Conservation (phyloP, 2,888 invertebrate species). For the Anagyrus pseudococci region DNA sequence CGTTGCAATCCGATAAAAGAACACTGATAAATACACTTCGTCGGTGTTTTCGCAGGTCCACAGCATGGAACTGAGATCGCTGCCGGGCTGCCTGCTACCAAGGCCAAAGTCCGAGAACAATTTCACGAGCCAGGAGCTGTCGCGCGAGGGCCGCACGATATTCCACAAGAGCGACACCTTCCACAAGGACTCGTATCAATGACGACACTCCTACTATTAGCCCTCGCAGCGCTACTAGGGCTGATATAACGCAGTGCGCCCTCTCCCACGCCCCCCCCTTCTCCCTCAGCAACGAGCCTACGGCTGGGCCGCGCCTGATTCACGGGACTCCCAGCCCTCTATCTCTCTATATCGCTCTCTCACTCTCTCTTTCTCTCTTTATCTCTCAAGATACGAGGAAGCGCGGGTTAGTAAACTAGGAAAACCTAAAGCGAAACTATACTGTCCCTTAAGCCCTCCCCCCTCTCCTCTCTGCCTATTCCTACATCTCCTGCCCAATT, state of each 20-base stretch:
- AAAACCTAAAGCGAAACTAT: too few relatives aligned
- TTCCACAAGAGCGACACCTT: slow-evolving; percentile 84
- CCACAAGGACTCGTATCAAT: slow-evolving; percentile 76
- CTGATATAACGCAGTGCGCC: too few relatives aligned
- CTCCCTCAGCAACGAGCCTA: slow-evolving; percentile 12
- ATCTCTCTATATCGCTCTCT: background rate
- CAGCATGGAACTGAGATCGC: slow-evolving; percentile 71
- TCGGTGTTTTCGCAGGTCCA: slow-evolving; percentile 72
- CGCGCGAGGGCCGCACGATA: slow-evolving; percentile 63
- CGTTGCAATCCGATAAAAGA: too few relatives aligned
- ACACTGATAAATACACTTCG: too few relatives aligned
- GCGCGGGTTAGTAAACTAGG: too few relatives aligned
- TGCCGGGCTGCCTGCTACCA: slow-evolving; percentile 71
- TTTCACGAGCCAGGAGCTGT: slow-evolving; percentile 71
- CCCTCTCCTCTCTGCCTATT: too few relatives aligned
- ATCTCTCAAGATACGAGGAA: too few relatives aligned
- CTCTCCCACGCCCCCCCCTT: slow-evolving; percentile 21
- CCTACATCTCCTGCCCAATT: too few relatives aligned
- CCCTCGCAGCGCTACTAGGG: slow-evolving; percentile 59
- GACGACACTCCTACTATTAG: slow-evolving; percentile 76
- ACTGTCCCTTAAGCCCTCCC: too few relatives aligned
- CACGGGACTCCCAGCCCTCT: background rate
- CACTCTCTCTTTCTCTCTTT: background rate
- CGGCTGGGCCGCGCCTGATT: background rate
- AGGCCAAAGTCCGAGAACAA: slow-evolving; percentile 86